These are phyloP conservation scores for Hippopotamyrus pictus DNA, from an alignment of 2,797 vertebrate genomes.

Conservation along the genomic window DNA sequence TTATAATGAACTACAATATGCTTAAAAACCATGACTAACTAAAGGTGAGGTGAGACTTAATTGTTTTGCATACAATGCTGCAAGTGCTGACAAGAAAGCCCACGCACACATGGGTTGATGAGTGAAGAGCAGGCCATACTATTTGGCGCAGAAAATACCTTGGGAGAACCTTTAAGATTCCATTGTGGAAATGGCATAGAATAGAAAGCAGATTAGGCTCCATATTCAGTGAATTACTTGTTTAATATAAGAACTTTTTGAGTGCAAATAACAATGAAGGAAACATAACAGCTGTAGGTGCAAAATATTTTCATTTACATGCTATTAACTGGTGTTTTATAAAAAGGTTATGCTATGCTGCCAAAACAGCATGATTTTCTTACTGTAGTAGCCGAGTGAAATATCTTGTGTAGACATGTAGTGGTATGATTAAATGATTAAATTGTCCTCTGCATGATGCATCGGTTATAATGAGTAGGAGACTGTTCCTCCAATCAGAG, in stretches of 20 bases:
- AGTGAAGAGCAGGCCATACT: background rate
- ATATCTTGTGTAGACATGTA: slow-evolving; percentile 26
- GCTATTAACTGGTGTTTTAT: background rate
- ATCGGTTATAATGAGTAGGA: slow-evolving; percentile 35
- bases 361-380: background rate
- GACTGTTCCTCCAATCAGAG: background rate
- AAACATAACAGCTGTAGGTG: background rate
- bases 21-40: background rate
- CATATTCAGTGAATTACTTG: background rate
- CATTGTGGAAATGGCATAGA: background rate
- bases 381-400: background rate
- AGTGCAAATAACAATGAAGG: background rate
- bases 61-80: background rate
- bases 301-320: slow-evolving; percentile 9
- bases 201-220: background rate
- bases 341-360: background rate
- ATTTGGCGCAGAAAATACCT: slow-evolving; percentile 20
- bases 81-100: background rate
- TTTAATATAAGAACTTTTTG: background rate
- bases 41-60: background rate
- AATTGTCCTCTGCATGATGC: slow-evolving; percentile 42
- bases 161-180: slow-evolving; percentile 16
- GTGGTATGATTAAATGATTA: slow-evolving; percentile 34
- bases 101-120: slow-evolving; percentile 9
- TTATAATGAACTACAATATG: background rate